Evolutionary conservation across 2,888 invertebrate species (phyloP), one percentile per base, ranked within the genome.

Genomic region (Charanyca ferruginea): DNA sequence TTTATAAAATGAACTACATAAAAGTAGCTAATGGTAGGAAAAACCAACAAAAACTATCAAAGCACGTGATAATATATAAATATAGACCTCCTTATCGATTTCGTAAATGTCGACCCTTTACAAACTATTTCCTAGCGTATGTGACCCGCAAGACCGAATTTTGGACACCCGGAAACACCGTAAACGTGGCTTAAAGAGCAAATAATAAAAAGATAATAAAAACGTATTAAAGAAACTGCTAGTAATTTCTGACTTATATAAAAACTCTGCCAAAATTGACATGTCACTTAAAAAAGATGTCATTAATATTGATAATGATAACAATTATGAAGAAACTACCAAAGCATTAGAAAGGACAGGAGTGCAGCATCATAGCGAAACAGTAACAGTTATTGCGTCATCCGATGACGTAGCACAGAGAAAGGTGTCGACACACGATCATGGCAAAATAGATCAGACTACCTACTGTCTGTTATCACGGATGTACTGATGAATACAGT

Each of bases 331-430:
- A 60, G 45, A 51, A 67, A 44, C 38, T 53, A 51, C 64, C 72
- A 60, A 49, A 49, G 9, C 48, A 64, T 53, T 80, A 72, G 81
- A 80, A 80, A 73, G 81, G 81, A 70, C 49, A 55, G 35, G 78
- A 47, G n/a, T 28, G 65, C 54, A 59, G 61, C 41, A 64, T 75
- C 58, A 49, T 58, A 68, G 53, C 48, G 75, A 77, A 79, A 81
- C 55, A 70, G 72, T 73, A 52, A 74, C 61, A 16, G 28, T 51
- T 66, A 66, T 81, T 81, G 79, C 80, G 65, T 80, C 81, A 80
- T 69, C 55, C 68, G 20, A 44, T 66, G 66, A 81, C 78, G 81
- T 49, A 9, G 32, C 45, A 32, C 51, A 66, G 81, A 81, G 80
- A 80, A 81, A 80, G 79, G 81, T 75, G 62, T 66, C 58, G 59